Percentiles rank a stretch among this genome's conserved stretches.
Evolutionary conservation across 2,888 invertebrate genomes (phyloP).

Genomic region (Ennomos fuscantarius): DNA sequence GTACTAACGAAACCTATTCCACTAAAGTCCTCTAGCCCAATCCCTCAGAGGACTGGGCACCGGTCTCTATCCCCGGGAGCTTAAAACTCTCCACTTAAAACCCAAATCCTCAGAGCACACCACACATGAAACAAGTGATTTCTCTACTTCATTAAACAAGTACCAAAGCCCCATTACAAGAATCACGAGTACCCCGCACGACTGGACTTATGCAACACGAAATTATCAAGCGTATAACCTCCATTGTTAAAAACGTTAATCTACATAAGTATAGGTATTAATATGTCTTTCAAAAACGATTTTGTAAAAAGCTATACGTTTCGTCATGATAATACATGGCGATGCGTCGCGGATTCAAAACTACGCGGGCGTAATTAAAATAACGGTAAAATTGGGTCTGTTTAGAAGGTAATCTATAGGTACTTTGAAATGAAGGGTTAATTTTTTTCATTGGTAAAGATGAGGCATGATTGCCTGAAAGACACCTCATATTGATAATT

Average conservation of each 20-base stretch:
- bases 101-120: constrained; percentile 20
- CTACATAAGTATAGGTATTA: constrained; percentile 85
- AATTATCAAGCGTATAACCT: constrained; percentile 78
- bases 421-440: no score
- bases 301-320: constrained; percentile 75
- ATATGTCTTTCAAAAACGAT: constrained; percentile 78
- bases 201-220: constrained; percentile 63
- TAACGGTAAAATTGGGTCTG: no score
- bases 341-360: constrained; percentile 25
- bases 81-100: no score
- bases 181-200: constrained; percentile 71
- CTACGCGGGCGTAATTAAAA: background rate
- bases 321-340: constrained; percentile 58
- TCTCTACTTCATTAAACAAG: constrained; percentile 72
- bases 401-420: no score
- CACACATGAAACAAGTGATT: constrained; percentile 58
- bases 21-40: no score
- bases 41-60: no score
- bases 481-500: no score
- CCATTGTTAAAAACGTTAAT: constrained; percentile 78
- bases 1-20: no score
- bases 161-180: constrained; percentile 63
- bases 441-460: no score
- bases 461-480: no score
- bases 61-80: no score